Conservation (phyloP, 2,888 invertebrate species). For the Dynastes grantii region DNA sequence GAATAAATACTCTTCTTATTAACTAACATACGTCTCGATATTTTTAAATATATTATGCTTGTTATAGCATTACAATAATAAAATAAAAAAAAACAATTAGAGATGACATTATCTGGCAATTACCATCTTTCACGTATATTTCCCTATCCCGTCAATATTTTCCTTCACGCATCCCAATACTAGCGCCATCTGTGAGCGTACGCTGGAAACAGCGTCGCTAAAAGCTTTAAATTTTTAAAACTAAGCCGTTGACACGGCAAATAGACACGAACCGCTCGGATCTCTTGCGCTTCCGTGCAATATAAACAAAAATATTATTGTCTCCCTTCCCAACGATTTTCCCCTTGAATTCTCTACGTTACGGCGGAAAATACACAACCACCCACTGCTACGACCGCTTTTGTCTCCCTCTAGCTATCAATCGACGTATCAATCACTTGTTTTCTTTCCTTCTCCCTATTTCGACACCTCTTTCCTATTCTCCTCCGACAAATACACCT, state of each 20-base stretch:
- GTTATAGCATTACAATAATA: too few relatives aligned
- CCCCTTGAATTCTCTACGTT: too few relatives aligned
- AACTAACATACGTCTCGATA: too few relatives aligned
- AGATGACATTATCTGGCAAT: too few relatives aligned
- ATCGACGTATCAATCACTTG: neutral
- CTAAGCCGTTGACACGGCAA: constrained; percentile 38
- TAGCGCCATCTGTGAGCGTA: constrained; percentile 48
- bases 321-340: neutral
- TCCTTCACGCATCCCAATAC: neutral
- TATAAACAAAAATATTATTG: constrained; percentile 39
- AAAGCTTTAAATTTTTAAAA: constrained; percentile 51
- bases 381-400: too few relatives aligned
- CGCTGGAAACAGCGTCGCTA: constrained; percentile 43
- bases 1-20: too few relatives aligned
- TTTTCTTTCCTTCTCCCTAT: neutral
- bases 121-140: too few relatives aligned
- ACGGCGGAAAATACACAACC: too few relatives aligned
- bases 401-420: neutral
- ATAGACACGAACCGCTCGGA: constrained; percentile 44
- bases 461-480: neutral
- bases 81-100: too few relatives aligned
- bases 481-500: neutral
- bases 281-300: neutral
- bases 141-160: neutral
- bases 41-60: too few relatives aligned